phyloP scores from a whole-genome alignment of 2,113 vertebrate genomes.

The Athene cunicularia region DNA sequence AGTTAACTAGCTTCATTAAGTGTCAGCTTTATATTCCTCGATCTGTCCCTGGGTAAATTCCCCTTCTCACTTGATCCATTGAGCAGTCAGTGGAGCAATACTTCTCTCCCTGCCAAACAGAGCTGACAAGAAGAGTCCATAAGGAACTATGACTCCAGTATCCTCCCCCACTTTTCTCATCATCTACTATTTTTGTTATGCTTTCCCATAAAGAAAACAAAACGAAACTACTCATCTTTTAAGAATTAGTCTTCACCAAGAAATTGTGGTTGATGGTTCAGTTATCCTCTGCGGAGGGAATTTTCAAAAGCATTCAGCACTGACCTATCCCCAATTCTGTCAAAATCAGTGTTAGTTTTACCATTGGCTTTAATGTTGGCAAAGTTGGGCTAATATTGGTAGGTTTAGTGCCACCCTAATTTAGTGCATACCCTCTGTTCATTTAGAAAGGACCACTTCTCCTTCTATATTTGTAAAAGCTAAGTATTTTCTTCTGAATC shows the following conservation, averaged over 20 bases:
- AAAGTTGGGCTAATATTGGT: background rate
- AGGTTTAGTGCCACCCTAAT: background rate
- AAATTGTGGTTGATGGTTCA: conserved; percentile 27
- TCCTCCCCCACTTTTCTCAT: conserved; percentile 29
- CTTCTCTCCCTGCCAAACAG: background rate
- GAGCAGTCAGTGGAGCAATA: background rate
- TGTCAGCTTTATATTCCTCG: background rate
- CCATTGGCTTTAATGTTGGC: background rate
- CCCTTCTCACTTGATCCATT: rapidly evolving
- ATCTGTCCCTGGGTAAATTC: background rate
- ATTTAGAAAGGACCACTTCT: background rate
- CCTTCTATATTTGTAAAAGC: background rate
- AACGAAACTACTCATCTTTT: background rate
- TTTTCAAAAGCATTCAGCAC: background rate
- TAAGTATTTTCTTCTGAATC: background rate
- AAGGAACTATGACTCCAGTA: background rate
- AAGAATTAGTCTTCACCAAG: background rate
- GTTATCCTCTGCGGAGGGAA: background rate
- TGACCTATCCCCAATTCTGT: background rate
- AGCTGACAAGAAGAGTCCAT: background rate
- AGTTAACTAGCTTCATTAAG: background rate
- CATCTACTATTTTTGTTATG: background rate
- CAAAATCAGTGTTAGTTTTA: background rate
- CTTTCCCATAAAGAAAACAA: conserved; percentile 20
- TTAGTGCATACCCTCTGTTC: background rate